phyloP scores from a whole-genome alignment of 2,113 vertebrate species.

The Daphoenositta chrysoptera region DNA sequence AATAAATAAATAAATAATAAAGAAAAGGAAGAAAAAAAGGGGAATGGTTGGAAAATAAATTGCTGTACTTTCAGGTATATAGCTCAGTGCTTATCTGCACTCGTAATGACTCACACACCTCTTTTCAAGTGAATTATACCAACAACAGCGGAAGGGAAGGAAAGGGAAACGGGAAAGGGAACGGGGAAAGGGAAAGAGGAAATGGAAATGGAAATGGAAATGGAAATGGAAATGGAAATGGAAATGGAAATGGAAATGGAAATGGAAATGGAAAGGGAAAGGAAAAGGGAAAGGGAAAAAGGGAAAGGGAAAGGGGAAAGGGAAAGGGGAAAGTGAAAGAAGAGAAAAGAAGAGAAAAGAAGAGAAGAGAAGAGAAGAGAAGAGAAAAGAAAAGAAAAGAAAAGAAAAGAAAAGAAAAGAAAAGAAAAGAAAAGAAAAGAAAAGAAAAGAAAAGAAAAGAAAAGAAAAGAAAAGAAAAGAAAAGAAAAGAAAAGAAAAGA shows the following conservation, averaged over 20 bases:
- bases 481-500: background rate
- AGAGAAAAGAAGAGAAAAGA: background rate
- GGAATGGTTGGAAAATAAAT: background rate
- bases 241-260: too few relatives aligned
- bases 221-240: too few relatives aligned
- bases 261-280: background rate
- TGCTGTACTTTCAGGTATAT: background rate
- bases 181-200: background rate
- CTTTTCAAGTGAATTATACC: background rate
- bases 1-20: background rate
- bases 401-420: background rate
- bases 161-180: background rate
- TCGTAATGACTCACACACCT: background rate
- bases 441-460: background rate
- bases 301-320: background rate
- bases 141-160: background rate
- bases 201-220: background rate
- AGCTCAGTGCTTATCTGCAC: background rate
- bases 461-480: background rate
- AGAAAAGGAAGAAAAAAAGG: fast-evolving
- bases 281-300: too few relatives aligned
- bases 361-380: background rate
- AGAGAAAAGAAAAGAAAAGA: background rate
- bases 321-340: too few relatives aligned
- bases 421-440: background rate